Evolutionary conservation across 2,113 vertebrate species (phyloP).

Genomic region (Odocoileus hemionus): DNA sequence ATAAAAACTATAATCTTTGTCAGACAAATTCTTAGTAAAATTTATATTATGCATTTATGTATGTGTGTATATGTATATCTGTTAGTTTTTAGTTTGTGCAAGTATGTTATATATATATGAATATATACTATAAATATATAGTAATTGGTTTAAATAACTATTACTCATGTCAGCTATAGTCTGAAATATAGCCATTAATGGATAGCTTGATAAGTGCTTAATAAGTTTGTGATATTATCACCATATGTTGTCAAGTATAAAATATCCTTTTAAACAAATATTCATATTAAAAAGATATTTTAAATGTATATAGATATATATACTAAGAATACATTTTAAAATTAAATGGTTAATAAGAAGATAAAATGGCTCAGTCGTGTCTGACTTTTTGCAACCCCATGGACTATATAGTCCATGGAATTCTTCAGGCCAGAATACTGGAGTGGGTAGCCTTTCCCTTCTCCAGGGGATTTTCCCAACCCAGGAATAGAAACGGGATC

Average conservation of each 20-base stretch:
- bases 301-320: background rate
- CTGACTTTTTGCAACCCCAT: background rate
- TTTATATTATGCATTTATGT: background rate
- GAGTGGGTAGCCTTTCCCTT: background rate
- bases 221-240: background rate
- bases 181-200: background rate
- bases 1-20: background rate
- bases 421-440: background rate
- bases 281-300: background rate
- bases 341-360: background rate
- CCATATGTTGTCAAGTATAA: background rate
- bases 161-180: background rate
- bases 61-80: background rate
- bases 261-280: background rate
- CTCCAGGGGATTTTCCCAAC: background rate
- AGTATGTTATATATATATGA: background rate
- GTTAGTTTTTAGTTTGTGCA: background rate
- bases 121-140: background rate
- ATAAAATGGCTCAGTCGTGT: background rate
- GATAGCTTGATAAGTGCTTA: background rate
- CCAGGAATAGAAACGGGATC: background rate
- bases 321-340: background rate
- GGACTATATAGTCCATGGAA: background rate
- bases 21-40: background rate
- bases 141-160: background rate